phyloP scores from a whole-genome alignment of 2,113 vertebrate species.

The Dipodomys spectabilis region DNA sequence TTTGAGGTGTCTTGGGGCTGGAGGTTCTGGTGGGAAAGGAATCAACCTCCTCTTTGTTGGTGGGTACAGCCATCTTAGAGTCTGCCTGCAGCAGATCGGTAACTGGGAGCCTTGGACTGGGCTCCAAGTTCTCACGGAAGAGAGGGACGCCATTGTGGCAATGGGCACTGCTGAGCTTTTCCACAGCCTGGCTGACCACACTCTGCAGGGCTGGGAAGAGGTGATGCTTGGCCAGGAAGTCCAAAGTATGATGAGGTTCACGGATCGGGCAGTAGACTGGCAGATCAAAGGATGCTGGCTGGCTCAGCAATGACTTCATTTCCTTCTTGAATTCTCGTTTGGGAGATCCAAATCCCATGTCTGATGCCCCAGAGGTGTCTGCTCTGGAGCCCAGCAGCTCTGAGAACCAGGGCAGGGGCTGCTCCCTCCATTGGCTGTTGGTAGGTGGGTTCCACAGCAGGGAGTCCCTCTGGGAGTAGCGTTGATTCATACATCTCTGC shows the following conservation, averaged over 20 bases:
- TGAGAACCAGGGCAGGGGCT: conserved; percentile 65
- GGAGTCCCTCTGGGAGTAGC: conserved; percentile 24
- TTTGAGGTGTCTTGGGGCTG: not conserved
- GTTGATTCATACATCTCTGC: conserved; percentile 64
- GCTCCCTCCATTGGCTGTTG: conserved; percentile 40
- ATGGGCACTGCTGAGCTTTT: conserved; percentile 62
- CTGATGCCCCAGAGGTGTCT: not conserved
- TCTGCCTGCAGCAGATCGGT: not conserved
- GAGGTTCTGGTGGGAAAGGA: not conserved
- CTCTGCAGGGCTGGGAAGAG: conserved; percentile 73
- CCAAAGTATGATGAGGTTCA: conserved; percentile 66
- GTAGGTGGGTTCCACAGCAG: conserved; percentile 16
- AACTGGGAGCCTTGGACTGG: not conserved
- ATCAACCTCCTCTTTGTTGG: not conserved
- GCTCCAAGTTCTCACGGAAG: not conserved
- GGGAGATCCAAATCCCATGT: conserved; percentile 22
- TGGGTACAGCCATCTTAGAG: not conserved
- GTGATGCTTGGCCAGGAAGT: conserved; percentile 70
- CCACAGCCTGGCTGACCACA: conserved; percentile 68
- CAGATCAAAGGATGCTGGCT: not conserved
- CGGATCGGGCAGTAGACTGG: conserved; percentile 16
- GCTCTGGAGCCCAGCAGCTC: conserved; percentile 31
- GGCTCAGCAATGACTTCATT: conserved; percentile 51
- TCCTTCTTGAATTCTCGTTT: conserved; percentile 32
- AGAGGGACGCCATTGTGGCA: conserved; percentile 55